Conservation (phyloP, 2,888 invertebrate genomes). For the Diogma glabrata region DNA sequence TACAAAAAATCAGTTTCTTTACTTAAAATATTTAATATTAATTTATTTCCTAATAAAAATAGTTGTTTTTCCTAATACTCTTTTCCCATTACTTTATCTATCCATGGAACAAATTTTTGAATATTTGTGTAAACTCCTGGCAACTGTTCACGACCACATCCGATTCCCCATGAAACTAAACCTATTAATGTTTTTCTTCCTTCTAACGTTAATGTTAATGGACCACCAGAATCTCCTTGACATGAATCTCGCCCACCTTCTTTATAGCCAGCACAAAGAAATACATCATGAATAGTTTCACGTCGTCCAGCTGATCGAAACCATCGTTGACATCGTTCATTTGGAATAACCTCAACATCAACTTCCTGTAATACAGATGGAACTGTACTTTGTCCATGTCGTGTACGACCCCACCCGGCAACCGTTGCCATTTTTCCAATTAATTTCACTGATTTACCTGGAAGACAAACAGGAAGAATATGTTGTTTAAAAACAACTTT, state of each 20-base stretch:
- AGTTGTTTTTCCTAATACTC: constrained; percentile 24
- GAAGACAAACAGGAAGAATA: constrained; percentile 84
- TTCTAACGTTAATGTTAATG: constrained; percentile 73
- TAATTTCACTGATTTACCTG: constrained; percentile 62
- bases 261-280: constrained; percentile 86
- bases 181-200: constrained; percentile 80
- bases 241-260: constrained; percentile 69
- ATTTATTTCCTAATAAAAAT: too few relatives aligned
- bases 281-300: constrained; percentile 89
- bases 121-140: constrained; percentile 90
- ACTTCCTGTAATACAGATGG: constrained; percentile 78
- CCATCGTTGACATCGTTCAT: constrained; percentile 86
- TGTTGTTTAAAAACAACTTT: constrained; percentile 83
- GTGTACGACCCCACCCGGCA: constrained; percentile 84
- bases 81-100: constrained; percentile 62
- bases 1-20: too few relatives aligned
- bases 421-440: constrained; percentile 84
- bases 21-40: too few relatives aligned
- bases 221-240: constrained; percentile 75
- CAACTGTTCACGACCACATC: constrained; percentile 78
- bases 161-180: constrained; percentile 82
- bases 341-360: constrained; percentile 76
- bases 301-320: constrained; percentile 79
- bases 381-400: constrained; percentile 79
- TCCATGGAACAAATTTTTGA: constrained; percentile 86